Evolutionary conservation across 2,113 vertebrate genomes (phyloP).

Genomic region (Hydrolagus affinis): DNA sequence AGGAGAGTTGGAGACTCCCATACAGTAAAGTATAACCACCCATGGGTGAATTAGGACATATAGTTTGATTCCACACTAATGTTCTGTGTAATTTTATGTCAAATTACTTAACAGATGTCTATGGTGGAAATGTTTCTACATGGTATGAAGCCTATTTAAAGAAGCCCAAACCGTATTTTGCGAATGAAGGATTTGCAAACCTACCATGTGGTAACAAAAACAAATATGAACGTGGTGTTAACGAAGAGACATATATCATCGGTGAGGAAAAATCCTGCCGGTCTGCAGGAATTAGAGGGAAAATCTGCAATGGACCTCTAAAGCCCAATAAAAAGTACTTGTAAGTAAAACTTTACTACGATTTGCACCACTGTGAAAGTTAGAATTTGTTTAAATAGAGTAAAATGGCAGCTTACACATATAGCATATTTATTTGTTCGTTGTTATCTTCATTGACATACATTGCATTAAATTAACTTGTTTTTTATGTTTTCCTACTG

Average conservation of each 20-base stretch:
- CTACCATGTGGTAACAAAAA: slow-evolving; percentile 59
- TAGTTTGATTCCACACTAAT: background rate
- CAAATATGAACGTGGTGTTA: slow-evolving; percentile 43
- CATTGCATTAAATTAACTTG: no score
- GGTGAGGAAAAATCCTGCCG: slow-evolving; percentile 68
- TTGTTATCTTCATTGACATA: no score
- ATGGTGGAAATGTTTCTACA: slow-evolving; percentile 75
- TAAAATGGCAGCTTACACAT: background rate
- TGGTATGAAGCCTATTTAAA: slow-evolving; percentile 80
- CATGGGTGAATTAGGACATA: background rate
- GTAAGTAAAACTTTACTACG: slow-evolving; percentile 57
- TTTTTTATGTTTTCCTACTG: no score
- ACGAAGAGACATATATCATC: slow-evolving; percentile 69
- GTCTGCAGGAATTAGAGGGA: slow-evolving; percentile 58
- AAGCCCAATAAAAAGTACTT: slow-evolving; percentile 81
- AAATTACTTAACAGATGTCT: slow-evolving; percentile 59
- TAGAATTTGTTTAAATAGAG: background rate
- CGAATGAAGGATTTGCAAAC: slow-evolving; percentile 81
- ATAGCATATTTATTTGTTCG: background rate
- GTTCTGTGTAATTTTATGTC: background rate
- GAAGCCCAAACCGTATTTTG: slow-evolving; percentile 76
- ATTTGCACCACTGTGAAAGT: background rate
- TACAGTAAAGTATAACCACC: background rate
- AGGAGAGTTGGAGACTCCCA: no score
- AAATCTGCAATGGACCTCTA: slow-evolving; percentile 86